Conservation (phyloP, 2,797 vertebrate genomes). For the Novumbra hubbsi region DNA sequence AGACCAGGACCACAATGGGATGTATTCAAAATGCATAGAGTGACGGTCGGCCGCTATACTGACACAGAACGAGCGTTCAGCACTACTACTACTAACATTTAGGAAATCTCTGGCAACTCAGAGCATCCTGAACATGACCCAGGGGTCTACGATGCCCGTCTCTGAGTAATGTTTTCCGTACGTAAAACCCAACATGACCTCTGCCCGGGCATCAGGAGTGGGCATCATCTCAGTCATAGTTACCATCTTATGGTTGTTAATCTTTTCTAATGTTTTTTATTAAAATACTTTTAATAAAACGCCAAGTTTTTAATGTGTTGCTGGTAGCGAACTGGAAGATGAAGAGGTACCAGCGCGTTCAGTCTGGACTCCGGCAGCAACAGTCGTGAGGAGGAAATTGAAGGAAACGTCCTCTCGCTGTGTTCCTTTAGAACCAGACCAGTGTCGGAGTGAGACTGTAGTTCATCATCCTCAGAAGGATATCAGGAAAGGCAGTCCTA, state of each 20-base stretch:
- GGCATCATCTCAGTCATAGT: slow-evolving; percentile 54
- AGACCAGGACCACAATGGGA: slow-evolving; percentile 56
- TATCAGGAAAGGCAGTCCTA: not conserved
- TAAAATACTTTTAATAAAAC: slow-evolving; percentile 68
- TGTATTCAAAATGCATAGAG: slow-evolving; percentile 55
- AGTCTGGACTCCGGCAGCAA: not conserved
- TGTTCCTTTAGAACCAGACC: not conserved
- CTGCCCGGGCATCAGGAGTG: not conserved
- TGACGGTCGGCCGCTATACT: slow-evolving; percentile 21
- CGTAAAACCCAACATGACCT: slow-evolving; percentile 54
- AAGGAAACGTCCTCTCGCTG: not conserved
- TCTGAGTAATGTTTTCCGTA: slow-evolving; percentile 45
- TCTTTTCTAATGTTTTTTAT: slow-evolving; percentile 68
- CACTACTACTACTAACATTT: slow-evolving; percentile 6
- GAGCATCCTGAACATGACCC: slow-evolving; percentile 57
- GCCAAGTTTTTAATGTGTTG: slow-evolving; percentile 55
- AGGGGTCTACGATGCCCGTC: slow-evolving; percentile 30
- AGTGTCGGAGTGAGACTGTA: slow-evolving; percentile 2
- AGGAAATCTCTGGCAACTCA: not conserved
- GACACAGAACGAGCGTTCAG: slow-evolving; percentile 45
- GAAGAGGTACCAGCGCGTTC: not conserved
- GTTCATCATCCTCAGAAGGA: not conserved
- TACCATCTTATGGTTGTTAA: slow-evolving; percentile 44
- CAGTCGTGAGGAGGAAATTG: not conserved
- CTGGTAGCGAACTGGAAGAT: slow-evolving; percentile 44